Evolutionary conservation across 2,797 vertebrate species (phyloP).

Genomic region (Lates japonicus): DNA sequence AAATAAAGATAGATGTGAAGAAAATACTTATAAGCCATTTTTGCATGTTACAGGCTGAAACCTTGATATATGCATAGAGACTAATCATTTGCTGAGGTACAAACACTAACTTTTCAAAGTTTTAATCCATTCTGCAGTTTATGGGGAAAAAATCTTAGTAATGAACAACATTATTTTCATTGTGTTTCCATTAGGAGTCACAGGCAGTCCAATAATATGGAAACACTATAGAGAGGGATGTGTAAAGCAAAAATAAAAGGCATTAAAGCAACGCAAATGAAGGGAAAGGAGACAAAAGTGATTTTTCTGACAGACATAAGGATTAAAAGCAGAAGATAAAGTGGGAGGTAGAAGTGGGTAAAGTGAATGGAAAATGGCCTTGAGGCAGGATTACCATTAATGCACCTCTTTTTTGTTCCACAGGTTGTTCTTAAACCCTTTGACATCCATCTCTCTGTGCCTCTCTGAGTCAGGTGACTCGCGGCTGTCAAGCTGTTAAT

Average conservation of each 20-base stretch:
- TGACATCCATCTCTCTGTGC: slow-evolving; percentile 35
- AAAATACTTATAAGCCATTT: background rate
- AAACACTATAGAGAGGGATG: background rate
- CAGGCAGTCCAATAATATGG: background rate
- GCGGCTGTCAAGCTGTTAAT: slow-evolving; percentile 27
- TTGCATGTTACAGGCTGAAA: background rate
- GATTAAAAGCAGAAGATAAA: slow-evolving; percentile 37
- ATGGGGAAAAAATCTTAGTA: background rate
- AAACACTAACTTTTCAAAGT: background rate
- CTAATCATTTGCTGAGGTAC: background rate
- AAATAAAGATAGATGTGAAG: background rate
- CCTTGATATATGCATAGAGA: background rate
- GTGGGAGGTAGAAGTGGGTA: slow-evolving; percentile 33
- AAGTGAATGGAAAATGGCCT: slow-evolving; percentile 50
- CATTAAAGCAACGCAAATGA: slow-evolving; percentile 32
- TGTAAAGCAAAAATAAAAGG: slow-evolving; percentile 32
- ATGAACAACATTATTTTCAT: background rate
- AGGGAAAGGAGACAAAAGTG: background rate
- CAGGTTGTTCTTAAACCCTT: slow-evolving; percentile 46
- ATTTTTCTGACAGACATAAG: slow-evolving; percentile 4
- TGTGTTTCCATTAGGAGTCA: slow-evolving; percentile 3
- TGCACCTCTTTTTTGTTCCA: slow-evolving; percentile 40
- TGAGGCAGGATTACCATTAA: slow-evolving; percentile 53
- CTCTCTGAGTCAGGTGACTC: slow-evolving; percentile 38
- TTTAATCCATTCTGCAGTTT: background rate